Evolutionary conservation across 2,113 vertebrate genomes (phyloP).

Genomic region (Zeus faber): DNA sequence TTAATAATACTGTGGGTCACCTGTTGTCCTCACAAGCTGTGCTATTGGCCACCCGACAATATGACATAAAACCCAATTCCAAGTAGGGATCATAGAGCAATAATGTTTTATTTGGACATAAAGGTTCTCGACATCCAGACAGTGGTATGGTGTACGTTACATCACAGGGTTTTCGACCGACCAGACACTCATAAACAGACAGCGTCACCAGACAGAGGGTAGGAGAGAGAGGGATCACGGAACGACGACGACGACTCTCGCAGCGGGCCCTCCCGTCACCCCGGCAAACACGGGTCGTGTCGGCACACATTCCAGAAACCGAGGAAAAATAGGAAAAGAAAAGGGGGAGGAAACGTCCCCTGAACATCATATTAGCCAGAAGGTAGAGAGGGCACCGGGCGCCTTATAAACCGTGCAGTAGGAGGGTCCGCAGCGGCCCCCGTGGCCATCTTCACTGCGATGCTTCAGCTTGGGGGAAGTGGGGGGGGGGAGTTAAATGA

Average conservation of each 20-base stretch:
- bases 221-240: neutral
- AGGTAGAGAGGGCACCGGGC: conserved; percentile 58
- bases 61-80: no score
- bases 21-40: no score
- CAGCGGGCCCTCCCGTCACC: conserved; percentile 35
- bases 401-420: conserved; percentile 52
- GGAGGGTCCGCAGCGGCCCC: conserved; percentile 37
- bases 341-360: conserved; percentile 39
- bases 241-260: conserved; percentile 50
- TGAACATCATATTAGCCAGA: conserved; percentile 55
- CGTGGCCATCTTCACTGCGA: conserved; percentile 50
- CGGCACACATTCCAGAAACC: conserved; percentile 56
- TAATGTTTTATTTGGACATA: conserved; percentile 73
- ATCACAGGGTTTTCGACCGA: conserved; percentile 82
- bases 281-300: conserved; percentile 61
- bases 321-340: no score
- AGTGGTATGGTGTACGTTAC: conserved; percentile 82
- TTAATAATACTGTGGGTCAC: no score
- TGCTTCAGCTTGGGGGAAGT: conserved; percentile 31
- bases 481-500: conserved; percentile 30
- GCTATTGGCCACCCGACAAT: no score
- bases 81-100: conserved; percentile 48
- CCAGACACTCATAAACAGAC: conserved; percentile 83
- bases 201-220: conserved; percentile 73
- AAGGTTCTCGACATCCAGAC: conserved; percentile 81